Percentiles rank a stretch among this genome's conserved stretches.
Conservation (phyloP, 2,797 vertebrate genomes). For the Sternarchorhynchus goeldii region DNA sequence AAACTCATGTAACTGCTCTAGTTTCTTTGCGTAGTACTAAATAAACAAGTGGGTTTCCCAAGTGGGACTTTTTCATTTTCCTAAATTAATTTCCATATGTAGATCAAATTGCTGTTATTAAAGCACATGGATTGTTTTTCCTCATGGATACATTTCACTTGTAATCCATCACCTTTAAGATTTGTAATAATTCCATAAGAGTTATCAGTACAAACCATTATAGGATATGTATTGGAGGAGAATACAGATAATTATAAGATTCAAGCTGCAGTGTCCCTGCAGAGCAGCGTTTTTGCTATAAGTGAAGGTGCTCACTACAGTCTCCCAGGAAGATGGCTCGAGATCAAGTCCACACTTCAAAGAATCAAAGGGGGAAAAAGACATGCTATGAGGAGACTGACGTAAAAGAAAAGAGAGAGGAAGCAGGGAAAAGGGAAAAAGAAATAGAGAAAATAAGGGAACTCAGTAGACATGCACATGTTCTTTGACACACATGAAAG, state of each 20-base stretch:
- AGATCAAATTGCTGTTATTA: too few relatives aligned
- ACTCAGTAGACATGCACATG: constrained; percentile 39
- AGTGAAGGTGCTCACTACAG: constrained; percentile 5
- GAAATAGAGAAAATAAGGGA: background rate
- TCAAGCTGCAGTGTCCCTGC: background rate
- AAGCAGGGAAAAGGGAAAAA: constrained; percentile 1
- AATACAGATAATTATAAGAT: background rate
- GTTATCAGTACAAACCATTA: background rate
- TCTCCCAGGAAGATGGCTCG: background rate
- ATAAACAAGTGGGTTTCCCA: too few relatives aligned
- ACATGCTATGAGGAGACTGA: background rate
- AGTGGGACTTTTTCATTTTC: too few relatives aligned
- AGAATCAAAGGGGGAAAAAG: constrained; percentile 12
- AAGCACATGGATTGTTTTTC: too few relatives aligned
- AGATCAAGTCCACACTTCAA: constrained; percentile 36
- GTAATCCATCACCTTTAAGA: background rate
- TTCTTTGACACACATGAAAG: constrained; percentile 49
- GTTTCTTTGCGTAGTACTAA: too few relatives aligned
- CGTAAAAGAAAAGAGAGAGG: background rate
- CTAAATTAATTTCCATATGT: too few relatives aligned
- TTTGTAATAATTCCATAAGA: background rate
- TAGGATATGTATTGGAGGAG: background rate
- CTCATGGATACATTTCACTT: too few relatives aligned
- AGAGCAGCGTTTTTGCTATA: background rate
- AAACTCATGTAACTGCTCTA: too few relatives aligned